Evolutionary conservation across 2,888 invertebrate genomes (phyloP).

Genomic region (Troides helena): DNA sequence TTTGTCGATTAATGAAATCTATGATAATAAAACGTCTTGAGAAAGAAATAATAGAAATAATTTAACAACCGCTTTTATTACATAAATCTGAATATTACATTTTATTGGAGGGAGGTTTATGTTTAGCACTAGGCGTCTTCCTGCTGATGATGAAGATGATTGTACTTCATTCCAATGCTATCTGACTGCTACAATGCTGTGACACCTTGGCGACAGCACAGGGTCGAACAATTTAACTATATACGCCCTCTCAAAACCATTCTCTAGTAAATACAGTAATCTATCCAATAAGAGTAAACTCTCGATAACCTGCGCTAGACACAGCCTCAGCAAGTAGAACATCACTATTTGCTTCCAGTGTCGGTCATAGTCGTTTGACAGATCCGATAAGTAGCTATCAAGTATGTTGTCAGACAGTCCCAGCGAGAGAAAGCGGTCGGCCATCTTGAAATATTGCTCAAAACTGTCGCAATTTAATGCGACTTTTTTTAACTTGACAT

Average conservation of each 20-base stretch:
- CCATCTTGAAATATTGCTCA: conserved; percentile 84
- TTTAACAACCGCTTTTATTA: too few relatives aligned
- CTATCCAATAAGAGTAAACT: conserved; percentile 90
- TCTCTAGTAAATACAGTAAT: conserved; percentile 86
- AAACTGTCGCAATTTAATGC: conserved; percentile 83
- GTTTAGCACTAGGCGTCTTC: too few relatives aligned
- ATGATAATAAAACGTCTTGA: too few relatives aligned
- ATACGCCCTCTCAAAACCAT: conserved; percentile 74
- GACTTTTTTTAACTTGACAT: conserved; percentile 82
- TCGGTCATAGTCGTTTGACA: conserved; percentile 44
- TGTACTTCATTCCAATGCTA: conserved; percentile 34
- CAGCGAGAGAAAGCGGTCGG: conserved; percentile 82
- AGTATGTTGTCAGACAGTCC: conserved; percentile 64
- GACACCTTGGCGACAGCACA: conserved; percentile 90
- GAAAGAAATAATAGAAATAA: too few relatives aligned
- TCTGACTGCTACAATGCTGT: conserved; percentile 84
- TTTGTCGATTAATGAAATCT: too few relatives aligned
- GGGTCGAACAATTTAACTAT: conserved; percentile 91
- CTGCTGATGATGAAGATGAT: too few relatives aligned
- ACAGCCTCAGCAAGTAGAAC: conserved; percentile 88
- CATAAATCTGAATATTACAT: too few relatives aligned
- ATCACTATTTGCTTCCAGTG: conserved; percentile 82
- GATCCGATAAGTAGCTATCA: conserved; percentile 44
- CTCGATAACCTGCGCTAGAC: conserved; percentile 90
- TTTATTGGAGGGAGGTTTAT: too few relatives aligned